Evolutionary conservation across 2,113 vertebrate species (phyloP).

Genomic region (Hymenochirus boettgeri): DNA sequence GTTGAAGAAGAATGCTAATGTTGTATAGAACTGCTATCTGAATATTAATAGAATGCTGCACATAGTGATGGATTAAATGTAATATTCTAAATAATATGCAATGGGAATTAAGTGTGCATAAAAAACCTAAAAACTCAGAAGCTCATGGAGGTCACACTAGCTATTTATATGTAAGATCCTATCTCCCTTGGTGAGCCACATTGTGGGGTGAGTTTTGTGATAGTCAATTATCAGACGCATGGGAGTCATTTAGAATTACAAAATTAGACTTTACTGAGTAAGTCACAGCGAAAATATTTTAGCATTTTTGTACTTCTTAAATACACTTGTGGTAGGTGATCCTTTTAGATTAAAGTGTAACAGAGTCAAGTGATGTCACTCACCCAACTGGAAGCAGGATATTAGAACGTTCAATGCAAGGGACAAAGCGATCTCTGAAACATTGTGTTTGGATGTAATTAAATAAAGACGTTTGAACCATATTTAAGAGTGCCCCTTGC

Average conservation of each 20-base stretch:
- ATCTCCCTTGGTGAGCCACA: slow-evolving; percentile 15
- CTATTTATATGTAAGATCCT: slow-evolving; percentile 26
- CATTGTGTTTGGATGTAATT: no score
- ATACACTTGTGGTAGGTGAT: no score
- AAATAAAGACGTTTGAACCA: no score
- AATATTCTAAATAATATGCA: slow-evolving; percentile 34
- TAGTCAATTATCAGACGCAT: slow-evolving; percentile 19
- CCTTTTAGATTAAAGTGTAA: no score
- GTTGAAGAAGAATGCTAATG: slow-evolving; percentile 25
- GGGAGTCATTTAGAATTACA: background rate
- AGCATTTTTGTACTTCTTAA: no score
- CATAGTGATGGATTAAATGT: slow-evolving; percentile 39
- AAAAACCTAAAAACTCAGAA: slow-evolving; percentile 25
- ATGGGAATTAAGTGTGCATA: slow-evolving; percentile 28
- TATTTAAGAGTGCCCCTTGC: no score
- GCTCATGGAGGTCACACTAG: slow-evolving; percentile 16
- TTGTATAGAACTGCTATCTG: slow-evolving; percentile 19
- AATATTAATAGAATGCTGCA: slow-evolving; percentile 29
- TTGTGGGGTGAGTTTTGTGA: slow-evolving; percentile 23
- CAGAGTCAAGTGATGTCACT: no score
- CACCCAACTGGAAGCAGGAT: no score
- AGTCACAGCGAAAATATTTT: no score
- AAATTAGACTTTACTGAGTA: background rate
- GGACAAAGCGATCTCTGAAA: no score
- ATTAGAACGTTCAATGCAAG: no score